Evolutionary conservation across 2,888 invertebrate genomes (phyloP).

Genomic region (Pseudococcus longispinus): DNA sequence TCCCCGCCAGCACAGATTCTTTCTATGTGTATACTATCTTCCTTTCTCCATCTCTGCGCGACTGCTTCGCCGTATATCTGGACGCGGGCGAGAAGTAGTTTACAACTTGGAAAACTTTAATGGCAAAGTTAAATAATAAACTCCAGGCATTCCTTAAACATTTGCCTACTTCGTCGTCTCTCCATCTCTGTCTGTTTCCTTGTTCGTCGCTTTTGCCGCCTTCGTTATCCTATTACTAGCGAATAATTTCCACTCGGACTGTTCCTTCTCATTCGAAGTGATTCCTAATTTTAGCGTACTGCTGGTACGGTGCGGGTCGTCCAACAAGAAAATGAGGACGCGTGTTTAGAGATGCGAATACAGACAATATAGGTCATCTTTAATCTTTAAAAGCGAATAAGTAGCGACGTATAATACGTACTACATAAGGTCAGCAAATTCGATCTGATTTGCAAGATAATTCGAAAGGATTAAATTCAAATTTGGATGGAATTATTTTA

Average conservation of each 20-base stretch:
- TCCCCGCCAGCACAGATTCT: not conserved
- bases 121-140: constrained; percentile 39
- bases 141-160: constrained; percentile 39
- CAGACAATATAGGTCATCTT: not conserved
- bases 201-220: not conserved
- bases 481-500: not conserved
- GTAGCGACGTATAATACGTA: not conserved
- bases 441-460: not conserved
- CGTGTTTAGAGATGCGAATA: not conserved
- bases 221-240: constrained; percentile 11
- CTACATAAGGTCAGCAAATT: not conserved
- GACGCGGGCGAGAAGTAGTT: constrained; percentile 13
- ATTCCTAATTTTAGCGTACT: not conserved
- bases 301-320: not conserved
- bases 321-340: not conserved
- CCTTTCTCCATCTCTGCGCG: not conserved
- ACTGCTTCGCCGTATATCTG: not conserved
- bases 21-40: not conserved
- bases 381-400: not conserved
- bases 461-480: not conserved
- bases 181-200: not conserved
- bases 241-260: constrained; percentile 11
- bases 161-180: not conserved
- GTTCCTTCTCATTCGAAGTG: constrained; percentile 22
- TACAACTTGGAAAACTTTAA: constrained; percentile 37